These are phyloP conservation scores for Falco peregrinus DNA, from an alignment of 2,797 vertebrate genomes.

Conservation along the genomic window DNA sequence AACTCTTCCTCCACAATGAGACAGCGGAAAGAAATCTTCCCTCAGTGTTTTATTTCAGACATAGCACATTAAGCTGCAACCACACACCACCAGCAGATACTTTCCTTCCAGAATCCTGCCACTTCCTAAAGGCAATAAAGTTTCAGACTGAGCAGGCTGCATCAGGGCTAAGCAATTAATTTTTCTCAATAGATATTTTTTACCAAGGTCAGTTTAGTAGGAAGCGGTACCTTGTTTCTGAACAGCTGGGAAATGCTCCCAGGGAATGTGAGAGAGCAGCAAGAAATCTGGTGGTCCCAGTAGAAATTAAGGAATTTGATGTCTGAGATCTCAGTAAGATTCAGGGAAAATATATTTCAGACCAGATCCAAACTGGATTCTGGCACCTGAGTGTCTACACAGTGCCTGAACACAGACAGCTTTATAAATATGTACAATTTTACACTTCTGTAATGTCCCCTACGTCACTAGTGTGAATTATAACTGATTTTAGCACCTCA, in stretches of 20 bases:
- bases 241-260: neutral
- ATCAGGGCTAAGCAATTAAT: neutral
- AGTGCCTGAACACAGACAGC: neutral
- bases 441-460: neutral
- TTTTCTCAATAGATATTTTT: neutral
- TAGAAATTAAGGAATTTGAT: neutral
- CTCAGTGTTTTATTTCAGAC: slow-evolving; percentile 65
- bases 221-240: neutral
- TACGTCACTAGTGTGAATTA: neutral
- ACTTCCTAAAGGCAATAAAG: neutral
- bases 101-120: neutral
- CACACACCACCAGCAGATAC: neutral
- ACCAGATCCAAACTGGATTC: neutral
- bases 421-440: neutral
- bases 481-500: neutral
- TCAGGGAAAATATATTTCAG: neutral
- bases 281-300: neutral
- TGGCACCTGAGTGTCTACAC: neutral
- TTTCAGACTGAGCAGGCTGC: neutral
- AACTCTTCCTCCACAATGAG: slow-evolving; percentile 78
- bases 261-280: neutral
- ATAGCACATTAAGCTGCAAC: slow-evolving; percentile 69
- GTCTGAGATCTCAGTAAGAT: neutral
- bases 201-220: neutral
- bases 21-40: slow-evolving; percentile 54